These are phyloP conservation scores for Hydroisotoma schaefferi DNA, from an alignment of 2,888 invertebrate species.

Conservation along the genomic window DNA sequence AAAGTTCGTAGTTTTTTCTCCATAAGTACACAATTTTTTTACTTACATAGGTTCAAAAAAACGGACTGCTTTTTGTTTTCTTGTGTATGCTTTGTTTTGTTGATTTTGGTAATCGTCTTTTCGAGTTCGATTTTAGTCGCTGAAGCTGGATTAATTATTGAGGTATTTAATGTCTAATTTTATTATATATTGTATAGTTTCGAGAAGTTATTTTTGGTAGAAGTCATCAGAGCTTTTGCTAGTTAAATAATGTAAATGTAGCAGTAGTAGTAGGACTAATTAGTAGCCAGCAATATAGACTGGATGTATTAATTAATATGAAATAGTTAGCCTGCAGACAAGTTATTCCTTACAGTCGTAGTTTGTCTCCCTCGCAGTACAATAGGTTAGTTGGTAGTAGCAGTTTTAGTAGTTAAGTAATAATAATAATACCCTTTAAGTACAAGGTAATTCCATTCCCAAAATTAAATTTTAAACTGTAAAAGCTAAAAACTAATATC, in stretches of 20 bases:
- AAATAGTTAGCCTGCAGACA: conserved; percentile 1
- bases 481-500: conserved; percentile 3
- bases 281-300: too few species aligned
- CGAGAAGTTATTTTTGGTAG: too few species aligned
- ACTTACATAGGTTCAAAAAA: neutral
- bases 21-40: neutral
- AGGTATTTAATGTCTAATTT: conserved; percentile 5
- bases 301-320: too few species aligned
- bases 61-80: conserved; percentile 11
- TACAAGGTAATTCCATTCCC: conserved; percentile 5
- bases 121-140: conserved; percentile 10
- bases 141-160: conserved; percentile 11
- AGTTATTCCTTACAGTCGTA: conserved; percentile 6
- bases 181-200: neutral
- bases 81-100: neutral
- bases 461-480: neutral
- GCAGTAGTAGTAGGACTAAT: too few species aligned
- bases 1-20: too few species aligned
- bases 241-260: too few species aligned
- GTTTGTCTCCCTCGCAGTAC: conserved; percentile 7
- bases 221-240: too few species aligned
- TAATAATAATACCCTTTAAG: neutral
- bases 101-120: too few species aligned
- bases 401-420: too few species aligned
- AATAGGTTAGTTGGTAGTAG: too few species aligned